Evolutionary conservation across 2,113 vertebrate genomes (phyloP).

Genomic region (Callocephalon fimbriatum): DNA sequence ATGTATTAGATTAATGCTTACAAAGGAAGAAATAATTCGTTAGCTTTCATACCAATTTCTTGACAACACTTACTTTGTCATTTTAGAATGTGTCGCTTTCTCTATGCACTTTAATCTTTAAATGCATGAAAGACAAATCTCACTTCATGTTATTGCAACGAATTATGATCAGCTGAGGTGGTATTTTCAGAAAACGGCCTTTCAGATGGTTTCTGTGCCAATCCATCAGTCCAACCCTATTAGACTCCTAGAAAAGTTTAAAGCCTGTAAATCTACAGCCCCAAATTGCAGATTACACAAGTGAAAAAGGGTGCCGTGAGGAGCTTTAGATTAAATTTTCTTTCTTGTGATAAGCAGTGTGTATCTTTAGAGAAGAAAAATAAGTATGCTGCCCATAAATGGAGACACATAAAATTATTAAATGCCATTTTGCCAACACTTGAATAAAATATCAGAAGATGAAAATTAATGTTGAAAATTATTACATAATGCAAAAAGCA

Average conservation of each 20-base stretch:
- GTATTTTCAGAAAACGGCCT: background rate
- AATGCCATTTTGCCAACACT: background rate
- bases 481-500: background rate
- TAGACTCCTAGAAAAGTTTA: background rate
- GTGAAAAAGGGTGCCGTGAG: background rate
- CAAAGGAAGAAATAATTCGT: background rate
- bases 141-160: background rate
- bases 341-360: background rate
- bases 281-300: background rate
- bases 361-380: background rate
- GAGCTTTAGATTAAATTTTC: background rate
- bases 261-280: slow-evolving; percentile 2
- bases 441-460: background rate
- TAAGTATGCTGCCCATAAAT: background rate
- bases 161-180: background rate
- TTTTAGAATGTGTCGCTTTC: background rate
- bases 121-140: slow-evolving; percentile 22
- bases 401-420: background rate
- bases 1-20: background rate
- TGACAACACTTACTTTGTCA: background rate
- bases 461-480: background rate
- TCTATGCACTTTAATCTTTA: background rate
- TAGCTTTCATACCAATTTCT: background rate
- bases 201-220: background rate
- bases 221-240: background rate